Evolutionary conservation across 2,888 invertebrate genomes (phyloP), one percentile per base, ranked within the genome.

Genomic region (Incurvaria masculella): DNA sequence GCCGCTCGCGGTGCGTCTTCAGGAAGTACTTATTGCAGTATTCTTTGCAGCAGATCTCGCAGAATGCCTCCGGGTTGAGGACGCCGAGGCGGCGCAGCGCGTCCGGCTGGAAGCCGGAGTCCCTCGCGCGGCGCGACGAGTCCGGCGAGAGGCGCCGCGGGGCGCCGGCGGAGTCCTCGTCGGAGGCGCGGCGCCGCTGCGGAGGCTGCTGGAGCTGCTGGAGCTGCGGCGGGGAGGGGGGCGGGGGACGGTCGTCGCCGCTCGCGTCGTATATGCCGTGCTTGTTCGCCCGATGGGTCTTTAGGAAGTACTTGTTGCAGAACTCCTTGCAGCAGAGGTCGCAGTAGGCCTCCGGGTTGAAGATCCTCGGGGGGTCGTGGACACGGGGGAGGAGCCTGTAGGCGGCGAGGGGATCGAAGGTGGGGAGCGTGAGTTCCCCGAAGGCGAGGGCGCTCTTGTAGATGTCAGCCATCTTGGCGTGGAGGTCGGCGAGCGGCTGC

Each of bases 321-420:
- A 98, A 98, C 75, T 97, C 97, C 67, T 97, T 95, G 78, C 97
- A 95, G 81, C 98, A 98, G 51, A 97, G 83, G 65, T 96, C 94
- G 70, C 98, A 98, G 72, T 94, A 97, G 17, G 97, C 96, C 71
- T 97, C 97, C 2, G 92, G 94, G 72, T 97, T 97, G 69, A 97
- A 97, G 61, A 97, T 96, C 59, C 93, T 80, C 51, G 89, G 80
- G 1, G 88, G 86, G 47, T 79, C 79, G 61, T 76, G 78, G 49
- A 53, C 48, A 18, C 79, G 68, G 38, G 75, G 75, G 38, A 80
- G 67, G 17, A 82, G 63, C 8, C 83, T 71, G 59, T 82, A 82
- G 52, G 79, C 78, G 49, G 83, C 80, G 21, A 82, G 79, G 2
- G 83, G 74, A 54, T 78, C 76, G 63, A 79, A 79, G 55, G 74